These are phyloP conservation scores for Elymnias hypermnestra DNA, from an alignment of 1,140 invertebrate genomes.

Conservation along the genomic window DNA sequence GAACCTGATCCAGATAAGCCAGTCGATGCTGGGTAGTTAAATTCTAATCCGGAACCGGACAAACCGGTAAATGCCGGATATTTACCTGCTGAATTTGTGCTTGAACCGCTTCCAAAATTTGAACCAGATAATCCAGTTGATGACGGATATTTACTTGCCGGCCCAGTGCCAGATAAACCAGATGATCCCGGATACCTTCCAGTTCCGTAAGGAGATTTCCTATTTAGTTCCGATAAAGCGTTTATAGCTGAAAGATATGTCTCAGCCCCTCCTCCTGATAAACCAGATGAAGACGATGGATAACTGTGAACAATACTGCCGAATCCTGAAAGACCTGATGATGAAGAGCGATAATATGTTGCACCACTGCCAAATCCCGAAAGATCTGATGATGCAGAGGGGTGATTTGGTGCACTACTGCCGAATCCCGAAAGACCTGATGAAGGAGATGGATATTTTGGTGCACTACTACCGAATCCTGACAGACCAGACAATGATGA, in stretches of 20 bases:
- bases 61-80: constrained; percentile 13
- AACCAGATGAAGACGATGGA: constrained; percentile 19
- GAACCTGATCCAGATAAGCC: constrained; percentile 1
- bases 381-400: constrained; percentile 27
- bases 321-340: constrained; percentile 18
- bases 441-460: constrained; percentile 24
- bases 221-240: constrained; percentile 14
- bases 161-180: constrained; percentile 19
- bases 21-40: constrained; percentile 8
- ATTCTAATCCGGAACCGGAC: constrained; percentile 4
- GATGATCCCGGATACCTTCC: constrained; percentile 15
- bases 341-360: constrained; percentile 16
- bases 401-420: constrained; percentile 14
- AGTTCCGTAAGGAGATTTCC: constrained; percentile 16
- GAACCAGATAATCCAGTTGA: constrained; percentile 31
- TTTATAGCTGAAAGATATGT: constrained; percentile 12
- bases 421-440: constrained; percentile 28
- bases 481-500: constrained; percentile 33
- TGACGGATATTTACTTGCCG: constrained; percentile 26
- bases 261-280: constrained; percentile 20
- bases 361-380: constrained; percentile 23
- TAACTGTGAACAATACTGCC: constrained; percentile 4
- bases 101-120: constrained; percentile 15
- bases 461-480: constrained; percentile 13
- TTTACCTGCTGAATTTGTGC: constrained; percentile 9